phyloP scores from a whole-genome alignment of 92 coral and sea anemone genomes.

The Epizoanthus rinbou region DNA sequence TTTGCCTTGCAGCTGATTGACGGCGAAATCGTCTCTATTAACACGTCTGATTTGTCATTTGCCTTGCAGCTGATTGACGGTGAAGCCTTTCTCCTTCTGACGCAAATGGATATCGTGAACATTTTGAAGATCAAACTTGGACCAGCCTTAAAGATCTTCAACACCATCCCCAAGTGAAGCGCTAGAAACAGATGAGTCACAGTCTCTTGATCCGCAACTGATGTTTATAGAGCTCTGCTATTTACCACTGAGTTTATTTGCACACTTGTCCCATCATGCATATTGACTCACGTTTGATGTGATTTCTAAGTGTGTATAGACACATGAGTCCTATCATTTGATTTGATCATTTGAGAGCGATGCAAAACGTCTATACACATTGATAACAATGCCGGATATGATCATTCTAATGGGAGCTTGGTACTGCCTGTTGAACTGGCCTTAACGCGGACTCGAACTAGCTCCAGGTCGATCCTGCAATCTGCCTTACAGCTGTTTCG shows the following conservation, averaged over 20 bases:
- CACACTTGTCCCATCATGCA: background rate
- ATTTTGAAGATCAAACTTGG: constrained; percentile 92
- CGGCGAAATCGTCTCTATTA: constrained; percentile 72
- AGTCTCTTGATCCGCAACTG: background rate
- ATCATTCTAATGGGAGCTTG: too few species aligned
- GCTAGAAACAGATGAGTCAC: background rate
- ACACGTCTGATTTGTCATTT: background rate
- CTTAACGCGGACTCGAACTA: too few species aligned
- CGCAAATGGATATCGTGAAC: constrained; percentile 91
- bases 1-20: constrained; percentile 80
- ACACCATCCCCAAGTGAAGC: constrained; percentile 76
- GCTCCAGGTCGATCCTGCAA: too few species aligned
- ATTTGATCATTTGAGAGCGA: too few species aligned
- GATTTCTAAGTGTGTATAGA: too few species aligned
- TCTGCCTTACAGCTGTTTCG: too few species aligned
- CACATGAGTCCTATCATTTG: too few species aligned
- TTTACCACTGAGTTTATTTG: background rate
- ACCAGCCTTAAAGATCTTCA: constrained; percentile 92
- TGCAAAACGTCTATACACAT: too few species aligned
- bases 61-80: constrained; percentile 90
- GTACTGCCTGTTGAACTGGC: too few species aligned
- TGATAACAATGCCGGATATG: too few species aligned
- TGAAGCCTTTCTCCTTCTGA: constrained; percentile 90
- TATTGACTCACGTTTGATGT: too few species aligned
- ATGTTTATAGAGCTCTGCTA: background rate